phyloP scores from a whole-genome alignment of 2,113 vertebrate genomes.

The Heptranchias perlo region DNA sequence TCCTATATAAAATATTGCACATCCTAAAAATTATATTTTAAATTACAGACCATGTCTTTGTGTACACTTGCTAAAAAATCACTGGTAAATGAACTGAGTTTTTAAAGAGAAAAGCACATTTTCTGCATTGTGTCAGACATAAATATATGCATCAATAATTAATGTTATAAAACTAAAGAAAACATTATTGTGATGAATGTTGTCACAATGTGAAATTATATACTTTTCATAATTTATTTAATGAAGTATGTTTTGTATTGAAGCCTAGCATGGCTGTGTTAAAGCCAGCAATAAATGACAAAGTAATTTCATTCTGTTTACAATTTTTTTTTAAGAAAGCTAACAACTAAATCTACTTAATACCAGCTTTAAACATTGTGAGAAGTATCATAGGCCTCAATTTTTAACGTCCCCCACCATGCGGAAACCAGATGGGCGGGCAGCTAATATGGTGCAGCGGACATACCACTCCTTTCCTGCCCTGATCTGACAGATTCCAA shows the following conservation, averaged over 20 bases:
- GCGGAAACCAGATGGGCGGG: neutral
- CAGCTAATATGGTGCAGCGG: neutral
- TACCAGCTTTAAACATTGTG: neutral
- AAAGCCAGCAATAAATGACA: neutral
- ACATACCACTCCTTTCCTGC: neutral
- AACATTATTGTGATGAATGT: neutral
- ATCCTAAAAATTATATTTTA: neutral
- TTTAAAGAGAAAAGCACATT: conserved; percentile 6
- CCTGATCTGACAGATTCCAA: neutral
- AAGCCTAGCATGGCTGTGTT: neutral
- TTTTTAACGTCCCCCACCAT: neutral
- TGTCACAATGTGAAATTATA: neutral
- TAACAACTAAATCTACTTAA: neutral
- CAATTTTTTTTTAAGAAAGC: neutral
- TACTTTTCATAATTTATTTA: conserved; percentile 15
- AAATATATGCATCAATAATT: neutral
- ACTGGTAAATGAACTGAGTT: neutral
- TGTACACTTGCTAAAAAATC: conserved; percentile 12
- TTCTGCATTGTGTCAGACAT: neutral
- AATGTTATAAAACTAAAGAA: neutral
- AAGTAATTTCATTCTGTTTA: neutral
- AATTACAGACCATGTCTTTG: neutral
- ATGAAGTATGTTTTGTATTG: conserved; percentile 15
- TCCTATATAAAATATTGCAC: neutral
- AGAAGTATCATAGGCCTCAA: neutral